phyloP scores from a whole-genome alignment of 2,797 vertebrate species.

The Leucoraja ocellata region DNA sequence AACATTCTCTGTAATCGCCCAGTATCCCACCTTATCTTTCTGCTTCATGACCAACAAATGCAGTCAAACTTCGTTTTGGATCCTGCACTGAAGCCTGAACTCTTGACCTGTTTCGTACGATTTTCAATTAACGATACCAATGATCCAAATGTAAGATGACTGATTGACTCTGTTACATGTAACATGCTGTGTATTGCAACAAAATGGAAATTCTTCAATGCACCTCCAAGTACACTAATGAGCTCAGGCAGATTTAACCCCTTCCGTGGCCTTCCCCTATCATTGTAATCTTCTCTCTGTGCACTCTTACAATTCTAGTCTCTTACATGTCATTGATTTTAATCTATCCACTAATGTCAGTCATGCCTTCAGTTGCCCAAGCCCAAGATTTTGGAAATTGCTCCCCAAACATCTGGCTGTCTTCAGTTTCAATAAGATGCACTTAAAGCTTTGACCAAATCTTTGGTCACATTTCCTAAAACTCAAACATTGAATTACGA shows the following conservation, averaged over 20 bases:
- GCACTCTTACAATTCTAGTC: neutral
- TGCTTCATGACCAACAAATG: too few species aligned
- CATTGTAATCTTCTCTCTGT: neutral
- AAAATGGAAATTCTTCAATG: neutral
- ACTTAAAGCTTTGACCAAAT: neutral
- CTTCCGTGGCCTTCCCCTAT: neutral
- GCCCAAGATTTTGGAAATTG: neutral
- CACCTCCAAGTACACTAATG: neutral
- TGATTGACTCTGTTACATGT: neutral
- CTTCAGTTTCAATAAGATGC: neutral
- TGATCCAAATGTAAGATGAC: constrained; percentile 19
- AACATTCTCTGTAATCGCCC: neutral
- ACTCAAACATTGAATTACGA: too few species aligned
- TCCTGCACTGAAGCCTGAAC: neutral
- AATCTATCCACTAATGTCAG: neutral
- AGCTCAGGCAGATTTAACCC: neutral
- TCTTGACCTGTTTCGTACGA: neutral
- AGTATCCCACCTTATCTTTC: neutral
- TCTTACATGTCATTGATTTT: neutral
- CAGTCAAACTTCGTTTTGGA: neutral
- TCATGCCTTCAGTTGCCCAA: neutral
- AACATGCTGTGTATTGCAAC: neutral
- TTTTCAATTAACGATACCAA: constrained; percentile 2
- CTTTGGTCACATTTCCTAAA: neutral
- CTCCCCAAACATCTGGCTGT: neutral